phyloP scores from a whole-genome alignment of 1,140 invertebrate genomes.

The Aradophagus sp. region DNA sequence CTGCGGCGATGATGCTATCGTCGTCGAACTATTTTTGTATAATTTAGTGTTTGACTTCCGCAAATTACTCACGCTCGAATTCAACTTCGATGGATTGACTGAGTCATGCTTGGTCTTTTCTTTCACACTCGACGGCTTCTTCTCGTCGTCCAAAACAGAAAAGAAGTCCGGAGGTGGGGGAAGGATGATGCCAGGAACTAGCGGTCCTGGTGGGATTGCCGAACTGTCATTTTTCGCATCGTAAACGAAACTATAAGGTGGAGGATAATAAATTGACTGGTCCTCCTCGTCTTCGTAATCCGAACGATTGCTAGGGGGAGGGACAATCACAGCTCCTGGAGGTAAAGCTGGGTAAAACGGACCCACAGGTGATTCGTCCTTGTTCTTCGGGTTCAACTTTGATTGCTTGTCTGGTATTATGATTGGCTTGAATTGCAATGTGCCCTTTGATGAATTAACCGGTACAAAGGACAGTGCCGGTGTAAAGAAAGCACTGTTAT shows the following conservation, averaged over 20 bases:
- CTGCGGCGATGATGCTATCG: constrained; percentile 59
- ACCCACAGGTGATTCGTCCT: constrained; percentile 67
- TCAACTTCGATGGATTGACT: constrained; percentile 50
- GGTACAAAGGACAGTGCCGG: constrained; percentile 64
- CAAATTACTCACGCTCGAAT: constrained; percentile 56
- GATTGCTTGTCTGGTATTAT: constrained; percentile 43
- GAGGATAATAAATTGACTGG: constrained; percentile 91
- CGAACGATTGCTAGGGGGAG: constrained; percentile 81
- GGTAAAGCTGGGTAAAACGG: constrained; percentile 79
- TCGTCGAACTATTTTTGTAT: constrained; percentile 65
- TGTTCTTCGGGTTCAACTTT: constrained; percentile 33
- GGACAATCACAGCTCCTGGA: constrained; percentile 81
- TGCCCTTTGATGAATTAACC: constrained; percentile 55
- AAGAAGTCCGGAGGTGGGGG: constrained; percentile 92
- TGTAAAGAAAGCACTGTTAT: constrained; percentile 75
- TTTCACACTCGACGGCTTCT: constrained; percentile 60
- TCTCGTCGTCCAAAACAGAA: constrained; percentile 76
- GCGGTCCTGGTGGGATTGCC: constrained; percentile 85
- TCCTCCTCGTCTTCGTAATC: constrained; percentile 89
- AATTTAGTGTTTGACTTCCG: constrained; percentile 71
- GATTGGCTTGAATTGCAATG: constrained; percentile 46
- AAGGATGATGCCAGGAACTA: constrained; percentile 90
- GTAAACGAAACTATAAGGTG: constrained; percentile 91
- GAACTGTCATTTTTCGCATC: constrained; percentile 82
- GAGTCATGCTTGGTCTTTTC: constrained; percentile 67